A percentile compares a stretch with the other conserved stretches of the same genome.
Conservation (phyloP, 1,140 invertebrate genomes). For the Pogonognathellus flavescens region DNA sequence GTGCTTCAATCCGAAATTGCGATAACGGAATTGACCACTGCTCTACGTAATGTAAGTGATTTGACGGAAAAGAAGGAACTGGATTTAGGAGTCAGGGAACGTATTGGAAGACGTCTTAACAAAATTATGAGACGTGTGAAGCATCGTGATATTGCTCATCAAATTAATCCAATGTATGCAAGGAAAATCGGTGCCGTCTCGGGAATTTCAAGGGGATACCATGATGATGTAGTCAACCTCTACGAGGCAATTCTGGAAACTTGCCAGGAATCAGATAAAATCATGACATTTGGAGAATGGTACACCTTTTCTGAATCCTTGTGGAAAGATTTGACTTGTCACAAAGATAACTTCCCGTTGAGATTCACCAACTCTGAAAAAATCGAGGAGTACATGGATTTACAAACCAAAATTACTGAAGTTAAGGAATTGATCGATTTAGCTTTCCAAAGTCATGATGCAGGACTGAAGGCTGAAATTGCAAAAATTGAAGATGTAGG, state of each 20-base stretch:
- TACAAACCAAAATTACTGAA: slow-evolving; percentile 1
- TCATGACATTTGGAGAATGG: slow-evolving; percentile 17
- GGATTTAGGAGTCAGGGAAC: slow-evolving; percentile 31
- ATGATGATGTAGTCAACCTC: slow-evolving; percentile 17
- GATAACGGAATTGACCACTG: slow-evolving; percentile 18
- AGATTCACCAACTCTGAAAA: background rate
- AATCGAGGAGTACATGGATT: background rate
- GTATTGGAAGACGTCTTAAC: slow-evolving; percentile 22
- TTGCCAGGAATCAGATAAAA: slow-evolving; percentile 10
- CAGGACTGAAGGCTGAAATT: background rate
- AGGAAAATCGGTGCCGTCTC: background rate
- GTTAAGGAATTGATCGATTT: background rate
- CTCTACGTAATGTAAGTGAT: slow-evolving; percentile 39
- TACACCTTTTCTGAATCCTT: background rate
- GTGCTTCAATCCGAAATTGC: background rate
- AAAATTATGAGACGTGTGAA: slow-evolving; percentile 29
- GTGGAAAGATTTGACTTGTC: slow-evolving; percentile 14
- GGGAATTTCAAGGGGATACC: slow-evolving; percentile 10
- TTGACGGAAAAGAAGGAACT: slow-evolving; percentile 50
- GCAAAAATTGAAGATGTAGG: background rate
- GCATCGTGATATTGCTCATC: background rate
- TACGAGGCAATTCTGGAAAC: slow-evolving; percentile 38
- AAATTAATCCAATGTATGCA: slow-evolving; percentile 1
- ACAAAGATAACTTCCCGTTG: slow-evolving; percentile 27
- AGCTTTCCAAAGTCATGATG: background rate